Base-by-base conservation (phyloP, 2,113 vertebrate genomes). In the Anguilla japonica region DNA sequence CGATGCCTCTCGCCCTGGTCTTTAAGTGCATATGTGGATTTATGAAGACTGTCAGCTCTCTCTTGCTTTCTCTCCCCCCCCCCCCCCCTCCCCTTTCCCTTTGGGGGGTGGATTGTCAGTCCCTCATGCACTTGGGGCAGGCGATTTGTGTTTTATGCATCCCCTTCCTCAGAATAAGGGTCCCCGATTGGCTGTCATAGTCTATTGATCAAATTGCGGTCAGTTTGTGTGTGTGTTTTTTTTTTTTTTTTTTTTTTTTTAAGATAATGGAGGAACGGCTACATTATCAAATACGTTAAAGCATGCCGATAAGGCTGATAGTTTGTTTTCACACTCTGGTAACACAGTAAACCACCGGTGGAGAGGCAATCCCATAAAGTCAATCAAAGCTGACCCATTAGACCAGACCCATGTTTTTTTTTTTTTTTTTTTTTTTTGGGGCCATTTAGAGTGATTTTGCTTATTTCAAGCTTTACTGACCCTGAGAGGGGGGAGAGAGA, bases 171-270 rank as follows among this genome's bases (percentile, higher is more conserved):
- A 34, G 15, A 75, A 83, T 5, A 57, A 86, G 79, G 83, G 34
- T 34, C 71, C 83, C 84, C 89, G 90, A 91, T 90, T 87, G 87
- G 88, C 87, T 88, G 87, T 84, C 85, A 84, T 85, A 84, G 22
- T 83, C 53, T 89, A 91, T 90, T 90, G 91, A 93, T 91, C 88
- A 87, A 88, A 82, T 87, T 88, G 85, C 82, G 87, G 88, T 91
- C 57, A 50, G 81, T 53, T 81, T 79, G 88, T 89, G 84, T 87
- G 34, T 34, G n/a, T n/a, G n/a, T 34, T 34, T 34, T 34, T 34
- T 34, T 34, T 34, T 34, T 34, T 34, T 34, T 34, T 34, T 34
- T 34, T 34, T 34, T 34, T 34, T 89, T 87, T 41, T 80, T 34
- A 75, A 80, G 86, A 88, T 84, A 88, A 84, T 79, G 83, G 81